Evolutionary conservation across 2,113 vertebrate species (phyloP).

Genomic region (Oreochromis tanganicae): DNA sequence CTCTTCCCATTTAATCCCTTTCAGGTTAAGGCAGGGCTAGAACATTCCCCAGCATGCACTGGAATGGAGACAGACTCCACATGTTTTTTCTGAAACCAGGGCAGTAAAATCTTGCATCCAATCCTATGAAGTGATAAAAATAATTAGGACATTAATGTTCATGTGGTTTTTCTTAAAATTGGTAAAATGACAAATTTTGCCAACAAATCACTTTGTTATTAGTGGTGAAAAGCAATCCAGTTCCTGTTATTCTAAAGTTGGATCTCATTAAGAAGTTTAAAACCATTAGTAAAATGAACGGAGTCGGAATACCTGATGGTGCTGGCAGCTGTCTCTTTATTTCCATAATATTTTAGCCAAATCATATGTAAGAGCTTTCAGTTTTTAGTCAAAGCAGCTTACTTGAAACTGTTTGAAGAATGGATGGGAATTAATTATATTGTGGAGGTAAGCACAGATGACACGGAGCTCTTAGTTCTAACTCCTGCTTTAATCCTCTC

Average conservation of each 20-base stretch:
- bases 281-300: neutral
- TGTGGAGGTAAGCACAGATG: too few species aligned
- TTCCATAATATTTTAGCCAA: neutral
- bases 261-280: neutral
- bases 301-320: neutral
- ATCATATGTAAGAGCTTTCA: neutral
- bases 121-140: neutral
- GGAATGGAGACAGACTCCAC: neutral
- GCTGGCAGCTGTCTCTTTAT: neutral
- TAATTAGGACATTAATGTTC: neutral
- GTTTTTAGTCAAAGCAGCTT: neutral
- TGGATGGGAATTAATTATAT: neutral
- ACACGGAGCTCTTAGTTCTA: too few species aligned
- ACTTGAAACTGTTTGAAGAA: neutral
- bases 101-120: neutral
- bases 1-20: constrained; percentile 5
- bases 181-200: neutral
- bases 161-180: neutral
- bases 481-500: too few species aligned
- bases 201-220: neutral
- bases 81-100: neutral
- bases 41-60: neutral
- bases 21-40: neutral
- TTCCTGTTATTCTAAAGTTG: neutral
- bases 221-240: neutral